A percentile compares a stretch with the other conserved stretches of the same genome.
phyloP scores from a whole-genome alignment of 2,797 vertebrate species.

The Channallabes apus region DNA sequence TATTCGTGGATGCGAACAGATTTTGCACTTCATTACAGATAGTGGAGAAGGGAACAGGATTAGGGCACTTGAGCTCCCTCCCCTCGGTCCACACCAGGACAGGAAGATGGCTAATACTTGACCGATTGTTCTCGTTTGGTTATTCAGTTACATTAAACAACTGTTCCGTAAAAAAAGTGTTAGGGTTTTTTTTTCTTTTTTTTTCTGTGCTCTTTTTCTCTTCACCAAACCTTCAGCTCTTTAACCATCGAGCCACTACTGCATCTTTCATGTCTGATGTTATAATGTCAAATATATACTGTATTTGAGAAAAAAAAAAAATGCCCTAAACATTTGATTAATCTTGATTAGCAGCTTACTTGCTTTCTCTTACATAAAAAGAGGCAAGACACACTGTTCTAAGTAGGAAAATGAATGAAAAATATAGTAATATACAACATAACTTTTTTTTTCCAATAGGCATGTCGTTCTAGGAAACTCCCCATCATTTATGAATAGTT shows the following conservation, averaged over 20 bases:
- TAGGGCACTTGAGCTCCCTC: slow-evolving; percentile 74
- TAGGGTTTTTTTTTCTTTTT: slow-evolving; percentile 85
- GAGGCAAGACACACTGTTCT: not conserved
- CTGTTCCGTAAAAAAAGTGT: slow-evolving; percentile 84
- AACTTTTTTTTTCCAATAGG: not conserved
- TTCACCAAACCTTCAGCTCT: too few species aligned
- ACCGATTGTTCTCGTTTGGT: slow-evolving; percentile 72
- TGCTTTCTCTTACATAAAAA: not conserved
- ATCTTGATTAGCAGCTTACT: not conserved
- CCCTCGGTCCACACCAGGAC: slow-evolving; percentile 59
- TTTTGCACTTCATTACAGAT: slow-evolving; percentile 76
- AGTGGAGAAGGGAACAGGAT: slow-evolving; percentile 80
- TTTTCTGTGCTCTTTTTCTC: too few species aligned
- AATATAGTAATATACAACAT: not conserved
- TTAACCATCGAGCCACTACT: not conserved
- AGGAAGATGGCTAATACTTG: slow-evolving; percentile 79
- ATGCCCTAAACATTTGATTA: not conserved
- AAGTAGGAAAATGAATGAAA: not conserved
- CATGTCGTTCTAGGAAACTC: not conserved
- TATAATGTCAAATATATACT: not conserved
- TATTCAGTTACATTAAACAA: slow-evolving; percentile 83
- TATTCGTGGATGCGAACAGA: slow-evolving; percentile 83
- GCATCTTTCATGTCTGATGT: not conserved
- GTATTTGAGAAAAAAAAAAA: too few species aligned
- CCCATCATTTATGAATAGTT: not conserved